phyloP scores from a whole-genome alignment of 2,113 vertebrate species.

The Coptodon bakossiorum region DNA sequence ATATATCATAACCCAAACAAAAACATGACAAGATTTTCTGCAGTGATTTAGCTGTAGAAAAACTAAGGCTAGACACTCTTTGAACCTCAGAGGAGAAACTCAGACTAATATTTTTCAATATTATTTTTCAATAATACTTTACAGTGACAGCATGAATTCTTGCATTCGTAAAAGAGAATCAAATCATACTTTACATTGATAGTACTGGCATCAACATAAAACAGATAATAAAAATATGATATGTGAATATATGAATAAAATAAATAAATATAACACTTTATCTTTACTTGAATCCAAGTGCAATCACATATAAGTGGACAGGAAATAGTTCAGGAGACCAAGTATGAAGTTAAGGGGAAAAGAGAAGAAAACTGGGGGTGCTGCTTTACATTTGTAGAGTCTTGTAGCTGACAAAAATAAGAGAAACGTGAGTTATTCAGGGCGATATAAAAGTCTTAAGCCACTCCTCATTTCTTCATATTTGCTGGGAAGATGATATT shows the following conservation, averaged over 20 bases:
- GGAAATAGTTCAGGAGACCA: background rate
- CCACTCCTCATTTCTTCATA: background rate
- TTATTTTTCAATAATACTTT: background rate
- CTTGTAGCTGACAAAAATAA: background rate
- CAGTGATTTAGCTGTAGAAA: slow-evolving; percentile 2
- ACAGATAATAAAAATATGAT: background rate
- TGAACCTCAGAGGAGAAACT: background rate
- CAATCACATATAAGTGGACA: background rate
- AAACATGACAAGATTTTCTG: slow-evolving; percentile 26
- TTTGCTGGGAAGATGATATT: background rate
- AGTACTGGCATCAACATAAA: background rate
- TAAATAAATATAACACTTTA: background rate
- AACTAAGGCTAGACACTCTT: background rate
- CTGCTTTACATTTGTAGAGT: background rate
- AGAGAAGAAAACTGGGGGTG: background rate
- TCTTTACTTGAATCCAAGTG: background rate
- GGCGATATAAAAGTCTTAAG: background rate
- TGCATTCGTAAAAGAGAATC: background rate
- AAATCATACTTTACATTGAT: background rate
- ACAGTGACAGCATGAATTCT: background rate
- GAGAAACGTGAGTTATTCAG: background rate
- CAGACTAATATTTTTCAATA: background rate
- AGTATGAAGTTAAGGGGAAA: background rate
- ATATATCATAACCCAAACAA: slow-evolving; percentile 25
- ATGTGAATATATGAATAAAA: background rate